Evolutionary conservation across 1,140 invertebrate genomes (phyloP), one percentile per base, ranked within the genome.

Genomic region (Helicoverpa armigera): DNA sequence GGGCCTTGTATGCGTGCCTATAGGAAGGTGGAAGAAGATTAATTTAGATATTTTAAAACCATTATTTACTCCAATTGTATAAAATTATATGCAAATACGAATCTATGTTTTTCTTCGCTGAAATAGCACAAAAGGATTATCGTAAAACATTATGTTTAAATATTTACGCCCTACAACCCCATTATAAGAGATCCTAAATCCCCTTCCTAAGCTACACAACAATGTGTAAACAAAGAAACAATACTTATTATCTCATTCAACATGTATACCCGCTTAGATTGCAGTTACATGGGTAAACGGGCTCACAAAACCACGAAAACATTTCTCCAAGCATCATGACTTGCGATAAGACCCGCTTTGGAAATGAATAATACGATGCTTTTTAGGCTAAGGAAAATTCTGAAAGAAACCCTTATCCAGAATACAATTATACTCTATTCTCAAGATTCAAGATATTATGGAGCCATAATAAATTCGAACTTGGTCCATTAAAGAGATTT

Each of bases 281-380:
- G 63, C 43, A 50, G 35, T 67, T 67, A 67, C 9, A 65, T 2
- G 61, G 63, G 43, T 12, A 7, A 23, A 58, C 18, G 56, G 18
- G 56, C 10, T 18, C 3, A n/a, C 14, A 48, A 48, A 67, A 43
- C 31, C 63, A n/a, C n/a, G 31, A 56, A 72, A 72, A 72, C 29
- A 13, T 72, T 56, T 56, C 29, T 23, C 14, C 14, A 53, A 23
- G 51, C 31, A 54, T 54, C 29, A 31, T 72, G 16, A 56, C 69
- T 72, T 29, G 14, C 35, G 69, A 72, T 72, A 72, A 56, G 69
- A 31, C 16, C 31, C 35, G 48, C 29, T 29, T 72, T 50, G 69
- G 14, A 29, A 54, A 72, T 56, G 35, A 56, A 72, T 70, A 70
- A 70, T 70, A 35, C 51, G 43, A 56, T n/a, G 23, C 53, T 31